Conservation (phyloP, 1,140 invertebrate genomes). For the Octopus bimaculoides region DNA sequence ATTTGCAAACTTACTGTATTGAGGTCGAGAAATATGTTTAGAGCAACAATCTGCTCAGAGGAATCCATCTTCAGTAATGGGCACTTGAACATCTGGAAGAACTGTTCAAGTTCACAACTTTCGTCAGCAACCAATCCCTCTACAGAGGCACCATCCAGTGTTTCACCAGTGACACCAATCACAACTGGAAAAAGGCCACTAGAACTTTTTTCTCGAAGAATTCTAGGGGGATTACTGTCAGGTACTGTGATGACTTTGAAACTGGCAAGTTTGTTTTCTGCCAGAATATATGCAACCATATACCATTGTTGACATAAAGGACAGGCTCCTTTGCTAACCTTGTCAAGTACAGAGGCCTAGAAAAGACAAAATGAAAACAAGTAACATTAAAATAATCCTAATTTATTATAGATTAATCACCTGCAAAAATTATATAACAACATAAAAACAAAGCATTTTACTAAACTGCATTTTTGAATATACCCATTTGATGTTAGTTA, state of each 20-base stretch:
- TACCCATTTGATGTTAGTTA: neutral
- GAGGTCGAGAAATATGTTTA: neutral
- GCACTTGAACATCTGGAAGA: constrained; percentile 7
- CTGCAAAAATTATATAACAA: neutral
- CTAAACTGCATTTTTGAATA: neutral
- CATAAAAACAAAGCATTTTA: neutral
- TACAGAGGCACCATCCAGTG: constrained; percentile 9
- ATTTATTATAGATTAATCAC: neutral
- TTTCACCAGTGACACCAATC: constrained; percentile 29
- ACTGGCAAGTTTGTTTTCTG: constrained; percentile 44
- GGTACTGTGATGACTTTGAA: constrained; percentile 52
- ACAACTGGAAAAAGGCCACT: constrained; percentile 51
- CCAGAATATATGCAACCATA: constrained; percentile 50
- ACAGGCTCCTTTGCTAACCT: constrained; percentile 49
- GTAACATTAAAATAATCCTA: neutral
- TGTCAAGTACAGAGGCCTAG: constrained; percentile 46
- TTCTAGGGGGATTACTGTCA: constrained; percentile 47
- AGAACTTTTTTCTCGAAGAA: constrained; percentile 42
- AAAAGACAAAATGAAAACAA: constrained; percentile 17
- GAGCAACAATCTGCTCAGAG: neutral
- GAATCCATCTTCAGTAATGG: neutral
- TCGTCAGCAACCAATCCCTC: neutral
- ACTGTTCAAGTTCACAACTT: constrained; percentile 4
- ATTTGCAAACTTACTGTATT: constrained; percentile 1
- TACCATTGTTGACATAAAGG: constrained; percentile 54